Evolutionary conservation across 2,888 invertebrate genomes (phyloP), one percentile per base, ranked within the genome.

Genomic region (Pemphredon lugubris): DNA sequence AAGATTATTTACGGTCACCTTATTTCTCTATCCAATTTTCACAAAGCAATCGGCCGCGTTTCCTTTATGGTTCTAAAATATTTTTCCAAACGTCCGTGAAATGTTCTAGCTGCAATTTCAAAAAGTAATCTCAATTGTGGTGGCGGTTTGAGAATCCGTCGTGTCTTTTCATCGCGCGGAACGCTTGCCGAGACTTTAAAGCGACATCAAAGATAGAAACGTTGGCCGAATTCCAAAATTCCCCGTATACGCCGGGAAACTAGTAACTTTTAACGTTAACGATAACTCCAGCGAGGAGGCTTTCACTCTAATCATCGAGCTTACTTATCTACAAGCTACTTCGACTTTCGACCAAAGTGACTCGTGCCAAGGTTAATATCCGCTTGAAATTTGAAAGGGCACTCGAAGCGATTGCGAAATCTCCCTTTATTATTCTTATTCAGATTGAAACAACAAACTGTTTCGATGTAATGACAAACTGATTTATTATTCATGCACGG

Each of bases 361-460:
- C 42, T 21, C 14, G 34, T 18, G 54, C 44, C 55, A 47, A 61
- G 57, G 51, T 54, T 53, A 26, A 58, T 63, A 40, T 53, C 40
- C 47, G 26, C 34, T 39, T 14, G 9, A 53, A 40, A 53, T 30
- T 47, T 23, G 11, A 57, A 45, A 14, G 37, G 40, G 32, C 18
- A 9, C 32, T 42, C 6, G 26, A 40, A 21, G 21, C 23, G 45
- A 60, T 59, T 53, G 53, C 60, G 39, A 47, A 51, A 64, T 45
- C 48, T 16, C 40, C 45, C 59, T 58, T 69, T 45, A 45, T 70
- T 65, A 66, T 65, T 50, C 54, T 42, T 16, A 40, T 69, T 61
- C 44, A 63, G 59, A 73, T n/a, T 13, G 58, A 58, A 61, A 61
- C 42, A 73, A 55, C 55, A 42, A 48, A 42, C 45, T 40, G 61